Base-by-base conservation (phyloP, 2,888 invertebrate species). In the Ormyrus nitidulus region DNA sequence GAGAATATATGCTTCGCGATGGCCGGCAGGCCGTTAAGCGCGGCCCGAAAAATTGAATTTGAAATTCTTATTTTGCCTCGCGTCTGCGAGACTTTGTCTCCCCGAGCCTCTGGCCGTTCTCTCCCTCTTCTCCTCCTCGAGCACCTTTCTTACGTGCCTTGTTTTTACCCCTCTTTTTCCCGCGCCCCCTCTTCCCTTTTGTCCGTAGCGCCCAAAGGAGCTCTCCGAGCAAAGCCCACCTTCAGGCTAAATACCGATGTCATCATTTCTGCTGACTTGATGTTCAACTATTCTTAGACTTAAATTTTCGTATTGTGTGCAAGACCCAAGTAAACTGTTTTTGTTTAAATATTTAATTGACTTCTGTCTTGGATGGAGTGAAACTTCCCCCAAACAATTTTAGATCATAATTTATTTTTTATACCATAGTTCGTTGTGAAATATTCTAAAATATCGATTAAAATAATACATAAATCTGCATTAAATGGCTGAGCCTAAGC, bases 1-100 rank as follows among this genome's bases (percentile, higher is more conserved):
- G 7, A 7, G 44, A 59, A 34, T 7, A 59, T 34, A 19, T 49
- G 7, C 9, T 5, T 46, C 62, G 11, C n/a, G 48, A 61, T 10
- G 11, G 48, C 11, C 64, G 34, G 58, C 10, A 0, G 11, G 53
- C 64, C 46, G 58, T 70, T 77, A 77, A 77, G 56, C 64, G 70
- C 46, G 64, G 56, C 48, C 53, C 49, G 10, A 49, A 64, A 73
- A 77, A 80, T 80, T 77, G 73, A 62, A 80, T 80, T 80, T 77
- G 62, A 80, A 80, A 77, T 72, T 80, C 72, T 77, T 77, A 80
- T 80, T 80, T 77, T 68, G 8, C 48, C 19, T 34, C 44, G 8
- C 9, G 44, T 3, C 44, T 51, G 53, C 59, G 11, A 34, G 34
- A 34, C 34, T 34, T 34, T 4, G 34, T 4, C 34, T 0, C 34